Percentiles rank a stretch among this genome's conserved stretches.
Evolutionary conservation across 2,888 invertebrate genomes (phyloP).

Genomic region (Plebejus argus): DNA sequence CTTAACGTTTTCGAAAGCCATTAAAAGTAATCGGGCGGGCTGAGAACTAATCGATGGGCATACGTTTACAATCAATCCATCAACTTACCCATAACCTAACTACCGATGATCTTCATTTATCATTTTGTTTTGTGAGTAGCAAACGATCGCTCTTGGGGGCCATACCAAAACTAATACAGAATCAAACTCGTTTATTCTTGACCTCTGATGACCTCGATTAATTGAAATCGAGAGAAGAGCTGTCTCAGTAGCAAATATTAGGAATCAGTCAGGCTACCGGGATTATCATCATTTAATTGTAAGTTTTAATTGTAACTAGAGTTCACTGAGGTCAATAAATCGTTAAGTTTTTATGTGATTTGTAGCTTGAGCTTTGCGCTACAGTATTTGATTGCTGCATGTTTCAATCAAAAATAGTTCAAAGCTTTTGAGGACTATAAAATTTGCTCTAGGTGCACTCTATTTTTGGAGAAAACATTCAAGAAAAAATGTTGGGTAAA

Average conservation of each 20-base stretch:
- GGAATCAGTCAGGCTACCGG: not conserved
- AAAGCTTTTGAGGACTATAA: not conserved
- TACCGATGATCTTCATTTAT: conserved; percentile 77
- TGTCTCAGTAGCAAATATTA: conserved; percentile 3
- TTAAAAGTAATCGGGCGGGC: conserved; percentile 69
- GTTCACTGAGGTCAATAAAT: not conserved
- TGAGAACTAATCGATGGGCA: conserved; percentile 73
- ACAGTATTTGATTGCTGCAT: not conserved
- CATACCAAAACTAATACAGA: conserved; percentile 48
- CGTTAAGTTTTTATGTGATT: not conserved
- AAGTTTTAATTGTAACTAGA: not conserved
- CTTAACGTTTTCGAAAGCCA: conserved; percentile 71
- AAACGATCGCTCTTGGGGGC: conserved; percentile 67
- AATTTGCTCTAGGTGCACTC: not conserved
- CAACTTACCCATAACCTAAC: conserved; percentile 77
- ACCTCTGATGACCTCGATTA: conserved; percentile 12
- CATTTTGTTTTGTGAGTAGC: conserved; percentile 77
- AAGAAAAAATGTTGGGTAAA: conserved; percentile 26
- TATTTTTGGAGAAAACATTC: not conserved
- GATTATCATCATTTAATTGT: not conserved
- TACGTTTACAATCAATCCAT: conserved; percentile 78
- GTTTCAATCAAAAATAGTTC: not conserved
- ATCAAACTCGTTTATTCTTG: conserved; percentile 18
- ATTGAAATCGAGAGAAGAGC: conserved; percentile 5
- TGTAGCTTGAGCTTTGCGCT: not conserved